phyloP scores from a whole-genome alignment of 2,113 vertebrate genomes.

The Tapirus terrestris region DNA sequence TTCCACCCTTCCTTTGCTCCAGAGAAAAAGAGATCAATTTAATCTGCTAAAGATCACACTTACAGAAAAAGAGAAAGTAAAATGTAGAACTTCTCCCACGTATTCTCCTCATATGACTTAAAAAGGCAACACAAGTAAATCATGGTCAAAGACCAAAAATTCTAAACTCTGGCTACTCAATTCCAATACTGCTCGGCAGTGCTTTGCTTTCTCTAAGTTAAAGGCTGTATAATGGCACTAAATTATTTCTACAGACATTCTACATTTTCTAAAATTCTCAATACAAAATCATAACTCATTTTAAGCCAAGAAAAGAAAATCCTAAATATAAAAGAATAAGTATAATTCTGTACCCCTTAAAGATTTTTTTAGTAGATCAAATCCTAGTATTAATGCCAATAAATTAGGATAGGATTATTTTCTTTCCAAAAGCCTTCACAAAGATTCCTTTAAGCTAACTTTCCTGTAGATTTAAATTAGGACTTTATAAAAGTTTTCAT shows the following conservation, averaged over 20 bases:
- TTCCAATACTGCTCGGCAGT: neutral
- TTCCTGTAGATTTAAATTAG: neutral
- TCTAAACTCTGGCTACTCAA: neutral
- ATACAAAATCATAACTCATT: neutral
- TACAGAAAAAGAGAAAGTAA: neutral
- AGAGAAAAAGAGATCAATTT: neutral
- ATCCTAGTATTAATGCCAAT: neutral
- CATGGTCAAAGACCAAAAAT: neutral
- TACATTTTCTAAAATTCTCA: neutral
- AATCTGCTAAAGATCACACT: neutral
- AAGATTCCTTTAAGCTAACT: neutral
- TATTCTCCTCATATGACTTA: neutral
- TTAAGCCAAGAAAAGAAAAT: neutral
- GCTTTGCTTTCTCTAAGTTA: neutral
- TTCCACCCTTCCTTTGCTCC: neutral
- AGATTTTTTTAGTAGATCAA: neutral
- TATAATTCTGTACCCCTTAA: neutral
- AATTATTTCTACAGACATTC: neutral
- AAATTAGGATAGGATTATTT: neutral
- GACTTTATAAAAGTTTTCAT: neutral
- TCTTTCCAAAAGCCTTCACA: neutral
- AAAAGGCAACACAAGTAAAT: neutral
- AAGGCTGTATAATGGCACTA: neutral
- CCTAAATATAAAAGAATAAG: neutral
- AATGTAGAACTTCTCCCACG: neutral